phyloP scores from a whole-genome alignment of 2,113 vertebrate genomes.

The Cheilinus undulatus region DNA sequence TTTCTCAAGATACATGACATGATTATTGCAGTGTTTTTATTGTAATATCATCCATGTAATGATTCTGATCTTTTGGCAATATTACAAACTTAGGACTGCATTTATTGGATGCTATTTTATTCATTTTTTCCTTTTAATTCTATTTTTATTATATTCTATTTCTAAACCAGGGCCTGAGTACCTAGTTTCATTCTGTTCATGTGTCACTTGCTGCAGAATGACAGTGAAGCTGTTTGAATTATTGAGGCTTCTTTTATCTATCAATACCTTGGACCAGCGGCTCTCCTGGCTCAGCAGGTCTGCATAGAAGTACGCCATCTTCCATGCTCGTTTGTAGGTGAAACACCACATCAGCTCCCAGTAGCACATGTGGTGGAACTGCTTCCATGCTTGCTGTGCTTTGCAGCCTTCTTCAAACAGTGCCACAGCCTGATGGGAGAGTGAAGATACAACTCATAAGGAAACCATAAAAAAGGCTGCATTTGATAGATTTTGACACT shows the following conservation, averaged over 20 bases:
- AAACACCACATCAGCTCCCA: conserved; percentile 92
- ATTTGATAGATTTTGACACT: not conserved
- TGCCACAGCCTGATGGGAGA: conserved; percentile 79
- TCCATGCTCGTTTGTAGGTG: conserved; percentile 86
- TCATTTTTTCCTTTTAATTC: no score
- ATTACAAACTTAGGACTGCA: no score
- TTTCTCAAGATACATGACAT: no score
- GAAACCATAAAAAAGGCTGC: not conserved
- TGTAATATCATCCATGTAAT: not conserved
- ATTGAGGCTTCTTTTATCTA: no score
- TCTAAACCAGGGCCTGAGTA: no score
- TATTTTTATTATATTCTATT: no score
- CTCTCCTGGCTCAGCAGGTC: conserved; percentile 88
- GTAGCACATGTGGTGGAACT: conserved; percentile 91
- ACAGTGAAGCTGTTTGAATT: no score
- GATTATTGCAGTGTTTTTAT: not conserved
- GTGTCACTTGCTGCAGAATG: no score
- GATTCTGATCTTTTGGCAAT: no score
- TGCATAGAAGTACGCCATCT: conserved; percentile 88
- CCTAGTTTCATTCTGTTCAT: no score
- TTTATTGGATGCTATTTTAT: no score
- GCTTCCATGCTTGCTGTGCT: conserved; percentile 87
- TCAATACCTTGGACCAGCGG: conserved; percentile 86
- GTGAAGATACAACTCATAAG: not conserved
- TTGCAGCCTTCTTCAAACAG: conserved; percentile 87